Conservation (phyloP, 2,113 vertebrate genomes). For the Ardeotis arabs region DNA sequence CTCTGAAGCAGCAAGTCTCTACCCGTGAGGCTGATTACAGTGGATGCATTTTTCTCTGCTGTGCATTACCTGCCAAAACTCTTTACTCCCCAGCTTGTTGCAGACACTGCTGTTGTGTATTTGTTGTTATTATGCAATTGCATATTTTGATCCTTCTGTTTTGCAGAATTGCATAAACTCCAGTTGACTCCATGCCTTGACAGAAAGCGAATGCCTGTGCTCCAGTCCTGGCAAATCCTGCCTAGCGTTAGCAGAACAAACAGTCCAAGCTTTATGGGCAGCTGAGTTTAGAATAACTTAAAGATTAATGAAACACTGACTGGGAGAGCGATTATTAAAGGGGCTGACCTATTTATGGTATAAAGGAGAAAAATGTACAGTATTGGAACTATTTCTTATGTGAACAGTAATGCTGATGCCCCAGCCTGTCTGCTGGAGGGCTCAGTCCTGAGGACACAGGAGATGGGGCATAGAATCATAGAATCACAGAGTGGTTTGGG, state of each 20-base stretch:
- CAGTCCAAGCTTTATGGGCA: not conserved
- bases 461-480: not conserved
- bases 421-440: not conserved
- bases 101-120: not conserved
- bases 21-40: not conserved
- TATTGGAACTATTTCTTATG: not conserved
- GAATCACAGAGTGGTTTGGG: no score
- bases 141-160: not conserved
- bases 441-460: not conserved
- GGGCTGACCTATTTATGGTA: not conserved
- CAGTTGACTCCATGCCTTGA: not conserved
- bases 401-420: fast-evolving
- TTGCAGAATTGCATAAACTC: not conserved
- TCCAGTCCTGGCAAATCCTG: not conserved
- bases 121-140: not conserved
- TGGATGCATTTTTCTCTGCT: not conserved
- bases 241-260: not conserved
- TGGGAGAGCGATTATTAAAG: not conserved
- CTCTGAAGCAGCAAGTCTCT: not conserved
- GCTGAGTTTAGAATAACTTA: not conserved
- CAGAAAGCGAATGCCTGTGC: not conserved
- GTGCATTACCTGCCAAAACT: not conserved
- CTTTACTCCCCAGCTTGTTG: not conserved
- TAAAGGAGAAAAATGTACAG: not conserved
- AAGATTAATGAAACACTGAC: not conserved